phyloP scores from a whole-genome alignment of 2,797 vertebrate species.

The Coranthus polyacanthus region DNA sequence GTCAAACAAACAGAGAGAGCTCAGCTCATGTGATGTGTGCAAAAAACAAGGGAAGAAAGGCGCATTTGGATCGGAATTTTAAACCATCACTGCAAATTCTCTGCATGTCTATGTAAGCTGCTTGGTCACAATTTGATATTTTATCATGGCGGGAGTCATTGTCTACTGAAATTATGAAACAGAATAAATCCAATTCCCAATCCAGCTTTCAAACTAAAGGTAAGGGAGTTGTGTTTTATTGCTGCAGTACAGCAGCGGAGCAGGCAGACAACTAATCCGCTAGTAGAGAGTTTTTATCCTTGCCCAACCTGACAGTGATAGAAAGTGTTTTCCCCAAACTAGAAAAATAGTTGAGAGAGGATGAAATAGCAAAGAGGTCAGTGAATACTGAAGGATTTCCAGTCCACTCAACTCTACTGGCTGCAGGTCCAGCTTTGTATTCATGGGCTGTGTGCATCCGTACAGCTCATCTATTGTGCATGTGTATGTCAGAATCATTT shows the following conservation, averaged over 20 bases:
- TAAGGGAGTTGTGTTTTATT: conserved; percentile 82
- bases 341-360: conserved; percentile 87
- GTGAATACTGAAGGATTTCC: conserved; percentile 82
- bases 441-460: conserved; percentile 74
- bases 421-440: conserved; percentile 78
- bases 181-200: conserved; percentile 77
- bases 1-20: conserved; percentile 40
- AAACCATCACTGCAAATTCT: conserved; percentile 50
- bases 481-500: conserved; percentile 80
- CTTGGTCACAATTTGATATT: conserved; percentile 60
- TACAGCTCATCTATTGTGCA: conserved; percentile 81
- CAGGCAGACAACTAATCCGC: conserved; percentile 83
- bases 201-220: conserved; percentile 75
- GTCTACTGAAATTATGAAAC: conserved; percentile 73
- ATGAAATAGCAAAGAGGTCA: conserved; percentile 85
- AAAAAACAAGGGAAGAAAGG: conserved; percentile 17
- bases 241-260: conserved; percentile 73
- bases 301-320: conserved; percentile 87
- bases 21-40: conserved; percentile 18
- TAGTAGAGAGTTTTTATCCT: conserved; percentile 83
- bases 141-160: conserved; percentile 64
- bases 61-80: conserved; percentile 42
- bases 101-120: conserved; percentile 17
- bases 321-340: conserved; percentile 88
- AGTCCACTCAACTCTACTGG: conserved; percentile 61